Base-by-base conservation (phyloP, 2,113 vertebrate species). In the Thomomys bottae region DNA sequence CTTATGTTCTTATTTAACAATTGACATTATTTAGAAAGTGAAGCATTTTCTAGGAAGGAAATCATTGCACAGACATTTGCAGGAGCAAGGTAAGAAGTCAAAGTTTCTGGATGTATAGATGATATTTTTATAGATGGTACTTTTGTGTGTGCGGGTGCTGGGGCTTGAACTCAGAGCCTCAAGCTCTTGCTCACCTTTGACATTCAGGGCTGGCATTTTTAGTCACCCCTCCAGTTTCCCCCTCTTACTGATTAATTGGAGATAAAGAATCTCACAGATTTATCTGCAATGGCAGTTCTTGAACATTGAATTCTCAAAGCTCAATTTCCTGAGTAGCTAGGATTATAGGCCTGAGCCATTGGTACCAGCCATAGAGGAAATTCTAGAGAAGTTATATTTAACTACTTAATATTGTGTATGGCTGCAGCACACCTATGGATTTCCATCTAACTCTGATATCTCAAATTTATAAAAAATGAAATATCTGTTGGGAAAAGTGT, bases 51-150 rank as follows among this genome's bases (percentile, higher is more conserved):
- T 0, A 0, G 70, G 80, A 87, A 87, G 89, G 87, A 89, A 90
- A 77, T 88, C 95, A 79, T 57, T 95, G 54, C 83, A 26, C 3
- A 91, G 71, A 95, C 95, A 94, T 93, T 75, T 73, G 20, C 45
- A 91, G 1, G n/a, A 91, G 36, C 82, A 95, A 70, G 34, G 73
- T 26, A 89, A 96, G 71, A 84, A 91, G 71, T 63, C 6, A 70
- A 84, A n/a, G 59, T 93, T 93, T 93, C 49, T 21, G 15, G 26
- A 63, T 82, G 14, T 64, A 67, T 38, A 36, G 18, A 54, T 67
- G 71, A 11, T 40, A 76, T 15, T n/a, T n/a, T n/a, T n/a, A n/a
- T n/a, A n/a, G n/a, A n/a, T n/a, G n/a, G n/a, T n/a, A n/a, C n/a
- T 54, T 54, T 54, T 54, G 49, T 54, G 49, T 54, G 49, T 54